phyloP scores from a whole-genome alignment of 2,888 invertebrate species.

The Andrena praecox region DNA sequence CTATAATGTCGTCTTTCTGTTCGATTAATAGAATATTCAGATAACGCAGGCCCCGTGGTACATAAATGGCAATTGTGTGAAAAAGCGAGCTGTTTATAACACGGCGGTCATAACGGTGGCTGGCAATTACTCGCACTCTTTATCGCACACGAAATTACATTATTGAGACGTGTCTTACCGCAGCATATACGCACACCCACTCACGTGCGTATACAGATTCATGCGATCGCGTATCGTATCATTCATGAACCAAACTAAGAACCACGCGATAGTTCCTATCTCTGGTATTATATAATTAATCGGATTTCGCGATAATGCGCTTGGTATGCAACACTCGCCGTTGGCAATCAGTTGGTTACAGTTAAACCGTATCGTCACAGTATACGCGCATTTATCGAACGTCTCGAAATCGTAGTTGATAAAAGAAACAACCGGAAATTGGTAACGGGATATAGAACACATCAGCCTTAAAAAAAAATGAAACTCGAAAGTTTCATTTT shows the following conservation, averaged over 20 bases:
- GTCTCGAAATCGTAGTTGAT: neutral
- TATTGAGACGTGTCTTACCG: too few species aligned
- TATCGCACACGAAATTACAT: too few species aligned
- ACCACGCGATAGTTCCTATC: slow-evolving; percentile 7
- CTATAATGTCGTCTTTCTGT: too few species aligned
- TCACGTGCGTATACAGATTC: too few species aligned
- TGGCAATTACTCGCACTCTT: too few species aligned
- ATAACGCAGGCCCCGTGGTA: too few species aligned
- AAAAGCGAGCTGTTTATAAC: too few species aligned
- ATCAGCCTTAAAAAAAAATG: neutral
- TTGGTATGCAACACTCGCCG: neutral
- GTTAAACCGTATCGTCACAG: neutral
- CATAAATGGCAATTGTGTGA: too few species aligned
- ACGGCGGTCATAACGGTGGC: too few species aligned
- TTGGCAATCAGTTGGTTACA: neutral
- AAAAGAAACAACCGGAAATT: neutral
- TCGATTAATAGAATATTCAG: too few species aligned
- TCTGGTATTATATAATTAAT: slow-evolving; percentile 39
- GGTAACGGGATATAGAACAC: neutral
- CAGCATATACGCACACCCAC: too few species aligned
- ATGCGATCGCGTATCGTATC: slow-evolving; percentile 20
- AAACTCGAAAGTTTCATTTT: neutral
- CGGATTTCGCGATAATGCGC: slow-evolving; percentile 13
- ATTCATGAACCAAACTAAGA: slow-evolving; percentile 29
- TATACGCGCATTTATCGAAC: neutral